phyloP scores from a whole-genome alignment of 2,797 vertebrate genomes.

The Coracias cyanogaster region DNA sequence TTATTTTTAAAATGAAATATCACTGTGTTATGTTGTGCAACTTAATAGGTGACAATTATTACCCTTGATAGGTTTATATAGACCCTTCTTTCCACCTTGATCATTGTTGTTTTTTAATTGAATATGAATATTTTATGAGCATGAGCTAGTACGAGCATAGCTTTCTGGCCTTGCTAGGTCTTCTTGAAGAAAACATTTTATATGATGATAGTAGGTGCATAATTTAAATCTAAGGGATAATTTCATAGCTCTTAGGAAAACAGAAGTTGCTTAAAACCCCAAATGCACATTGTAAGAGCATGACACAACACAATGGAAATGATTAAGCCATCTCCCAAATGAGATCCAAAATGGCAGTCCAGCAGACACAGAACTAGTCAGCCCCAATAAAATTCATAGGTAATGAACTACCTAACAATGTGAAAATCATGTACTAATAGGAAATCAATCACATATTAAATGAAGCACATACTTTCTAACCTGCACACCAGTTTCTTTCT shows the following conservation, averaged over 20 bases:
- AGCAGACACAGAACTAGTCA: conserved; percentile 19
- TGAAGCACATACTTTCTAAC: neutral
- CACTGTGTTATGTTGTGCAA: neutral
- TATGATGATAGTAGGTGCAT: neutral
- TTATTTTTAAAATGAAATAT: neutral
- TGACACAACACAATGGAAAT: neutral
- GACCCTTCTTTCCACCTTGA: conserved; percentile 34
- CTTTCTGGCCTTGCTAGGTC: neutral
- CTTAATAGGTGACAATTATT: conserved; percentile 4
- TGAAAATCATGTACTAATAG: conserved; percentile 9
- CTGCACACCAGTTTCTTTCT: neutral
- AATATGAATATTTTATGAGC: conserved; percentile 51
- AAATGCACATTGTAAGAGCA: conserved; percentile 11
- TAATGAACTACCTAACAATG: conserved; percentile 4
- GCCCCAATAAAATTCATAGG: neutral
- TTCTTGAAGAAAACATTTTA: neutral
- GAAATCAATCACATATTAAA: conserved; percentile 17
- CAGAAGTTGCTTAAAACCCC: conserved; percentile 5
- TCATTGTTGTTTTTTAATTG: conserved; percentile 43
- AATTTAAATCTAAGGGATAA: conserved; percentile 28
- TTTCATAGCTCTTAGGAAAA: neutral
- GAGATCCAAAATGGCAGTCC: conserved; percentile 11
- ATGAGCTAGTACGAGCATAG: neutral
- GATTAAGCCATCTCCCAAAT: neutral
- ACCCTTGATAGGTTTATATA: neutral